Base-by-base conservation (phyloP, 1,140 invertebrate species). In the Cyclina sinensis region DNA sequence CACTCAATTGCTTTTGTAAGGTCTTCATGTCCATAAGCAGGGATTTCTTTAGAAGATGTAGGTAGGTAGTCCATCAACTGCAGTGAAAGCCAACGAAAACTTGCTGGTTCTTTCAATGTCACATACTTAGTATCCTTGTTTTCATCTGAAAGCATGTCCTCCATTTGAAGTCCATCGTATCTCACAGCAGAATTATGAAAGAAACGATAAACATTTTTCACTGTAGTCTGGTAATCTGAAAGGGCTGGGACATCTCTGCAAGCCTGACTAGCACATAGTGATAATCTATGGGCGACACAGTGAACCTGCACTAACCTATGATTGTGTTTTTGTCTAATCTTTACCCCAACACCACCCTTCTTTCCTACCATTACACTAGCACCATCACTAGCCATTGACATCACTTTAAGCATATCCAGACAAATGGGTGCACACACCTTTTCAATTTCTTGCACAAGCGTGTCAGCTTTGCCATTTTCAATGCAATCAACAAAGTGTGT, bases 161-260 rank as follows among this genome's bases (percentile, higher is more conserved):
- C 78, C 32, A 74, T 62, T 37, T 62, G 18, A 0, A 73, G 27
- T 54, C 39, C 11, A 46, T 82, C 74, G 30, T 88, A 88, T 24
- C 79, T 24, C 11, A 88, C 54, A 43, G 79, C 86, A 70, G 86
- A 88, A 35, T 88, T 82, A 24, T 88, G 65, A 14, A 73, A 88
- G 46, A 35, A 88, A 2, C 46, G n/a, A n/a, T 81, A 88, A 12
- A 81, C 78, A 73, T 81, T 81, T 32, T 88, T 51, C 57, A 81
- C 76, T 37, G 76, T 81, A 1, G 18, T 32, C 21, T 81, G 57
- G n/a, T 73, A 73, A 7, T 88, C 86, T 11, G 46, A 27, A 73
- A 88, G 82, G 18, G 32, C 32, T n/a, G 16, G n/a, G 18, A 35
- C 32, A n/a, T 81, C 35, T 68, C 43, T 48, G 21, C 76, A 81